Base-by-base conservation (phyloP, 2,113 vertebrate genomes). In the Atlantisia rogersi region DNA sequence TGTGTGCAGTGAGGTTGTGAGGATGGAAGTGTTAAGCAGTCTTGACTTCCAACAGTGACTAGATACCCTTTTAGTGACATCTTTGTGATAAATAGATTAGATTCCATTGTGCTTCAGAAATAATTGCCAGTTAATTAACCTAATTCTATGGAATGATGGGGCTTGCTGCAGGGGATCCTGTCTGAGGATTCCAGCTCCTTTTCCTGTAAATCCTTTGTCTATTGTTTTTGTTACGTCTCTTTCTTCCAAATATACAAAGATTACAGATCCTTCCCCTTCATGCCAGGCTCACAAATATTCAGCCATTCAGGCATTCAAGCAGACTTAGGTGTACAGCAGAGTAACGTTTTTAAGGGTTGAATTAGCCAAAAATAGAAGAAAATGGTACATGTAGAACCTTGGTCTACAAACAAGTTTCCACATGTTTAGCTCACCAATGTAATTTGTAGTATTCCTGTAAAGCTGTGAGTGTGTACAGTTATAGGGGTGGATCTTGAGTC, bases 51-150 rank as follows among this genome's bases (percentile, higher is more conserved):
- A 94, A 73, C 64, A 81, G 85, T 60, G 68, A 29, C 64, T 83
- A 68, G 32, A 74, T 92, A 74, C 10, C 42, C 71, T 88, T 76
- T 62, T 31, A 88, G 75, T 82, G 73, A 48, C 52, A 89, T 64
- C 79, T 91, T 75, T 74, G 64, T 78, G 69, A 59, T 42, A 92
- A 75, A 83, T 60, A 60, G n/a, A 82, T 96, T 92, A 6, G 29
- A 88, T 94, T 92, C 71, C 80, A 71, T 70, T 82, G 64, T 56
- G 74, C 68, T 96, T 92, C 73, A 88, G 60, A 83, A 93, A 78
- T 86, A 94, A 92, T 64, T 81, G 52, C 59, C 59, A 67, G 40
- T 88, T 91, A 88, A 91, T 94, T 92, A 90, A 64, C 39, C 46
- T 86, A 35, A 64, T 96, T 83, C 48, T 92, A 50, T 75, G 48